Evolutionary conservation across 2,888 invertebrate genomes (phyloP).

Genomic region (Platerodrilus igneus): DNA sequence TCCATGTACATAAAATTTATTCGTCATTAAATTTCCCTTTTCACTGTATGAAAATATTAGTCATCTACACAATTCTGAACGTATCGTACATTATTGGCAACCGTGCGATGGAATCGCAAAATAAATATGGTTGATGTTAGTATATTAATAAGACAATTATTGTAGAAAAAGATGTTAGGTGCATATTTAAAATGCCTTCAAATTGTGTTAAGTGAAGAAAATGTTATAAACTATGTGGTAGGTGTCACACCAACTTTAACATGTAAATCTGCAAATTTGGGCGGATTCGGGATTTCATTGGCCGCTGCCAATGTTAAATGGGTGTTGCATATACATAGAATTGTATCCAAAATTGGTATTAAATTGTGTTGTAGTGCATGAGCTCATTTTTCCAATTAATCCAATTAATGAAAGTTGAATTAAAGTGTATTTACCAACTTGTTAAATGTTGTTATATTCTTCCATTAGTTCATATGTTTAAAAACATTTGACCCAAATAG

Average conservation of each 20-base stretch:
- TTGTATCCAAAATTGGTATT: conserved; percentile 23
- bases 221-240: conserved; percentile 27
- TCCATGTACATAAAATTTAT: too few relatives aligned
- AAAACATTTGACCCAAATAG: conserved; percentile 52
- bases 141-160: conserved; percentile 24
- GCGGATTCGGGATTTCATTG: conserved; percentile 28
- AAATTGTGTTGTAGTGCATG: conserved; percentile 34
- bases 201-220: conserved; percentile 19
- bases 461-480: conserved; percentile 33
- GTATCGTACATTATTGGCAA: too few relatives aligned
- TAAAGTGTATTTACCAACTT: conserved; percentile 16
- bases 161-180: conserved; percentile 22
- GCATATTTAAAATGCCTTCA: conserved; percentile 21
- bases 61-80: too few relatives aligned
- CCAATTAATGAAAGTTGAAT: conserved; percentile 34
- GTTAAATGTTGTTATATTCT: conserved; percentile 20
- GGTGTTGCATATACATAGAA: conserved; percentile 36
- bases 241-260: conserved; percentile 13
- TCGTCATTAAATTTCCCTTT: too few relatives aligned
- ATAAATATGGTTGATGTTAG: conserved; percentile 43
- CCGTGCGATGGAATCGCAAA: too few relatives aligned
- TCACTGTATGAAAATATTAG: too few relatives aligned
- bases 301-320: conserved; percentile 34
- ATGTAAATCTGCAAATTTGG: conserved; percentile 16
- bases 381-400: conserved; percentile 38